Conservation (phyloP, 2,113 vertebrate species). For the Aythya baeri region DNA sequence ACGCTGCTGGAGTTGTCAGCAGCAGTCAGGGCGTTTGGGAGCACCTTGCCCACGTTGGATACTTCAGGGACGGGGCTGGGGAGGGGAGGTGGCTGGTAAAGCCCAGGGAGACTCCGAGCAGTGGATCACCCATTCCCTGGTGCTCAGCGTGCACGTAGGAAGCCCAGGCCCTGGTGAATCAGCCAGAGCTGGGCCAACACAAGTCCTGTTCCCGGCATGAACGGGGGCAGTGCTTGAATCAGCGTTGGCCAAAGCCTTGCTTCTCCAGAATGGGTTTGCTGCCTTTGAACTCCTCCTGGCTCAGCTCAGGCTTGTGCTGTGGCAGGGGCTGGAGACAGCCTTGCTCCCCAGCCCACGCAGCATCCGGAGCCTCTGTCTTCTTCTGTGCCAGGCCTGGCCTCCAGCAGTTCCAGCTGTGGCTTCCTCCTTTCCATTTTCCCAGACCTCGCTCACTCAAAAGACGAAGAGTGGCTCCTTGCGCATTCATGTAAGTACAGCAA, state of each 20-base stretch:
- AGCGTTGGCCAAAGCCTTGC: fast-evolving
- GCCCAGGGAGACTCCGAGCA: neutral
- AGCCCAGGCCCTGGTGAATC: fast-evolving
- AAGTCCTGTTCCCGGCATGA: neutral
- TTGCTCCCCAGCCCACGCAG: neutral
- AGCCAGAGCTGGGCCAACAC: fast-evolving
- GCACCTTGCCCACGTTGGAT: neutral
- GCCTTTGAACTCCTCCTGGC: slow-evolving; percentile 23
- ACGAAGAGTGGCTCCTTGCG: neutral
- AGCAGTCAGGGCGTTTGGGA: neutral
- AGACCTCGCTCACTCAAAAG: neutral
- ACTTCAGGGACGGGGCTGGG: neutral
- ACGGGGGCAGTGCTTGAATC: neutral
- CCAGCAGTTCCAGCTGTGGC: neutral
- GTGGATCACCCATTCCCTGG: neutral
- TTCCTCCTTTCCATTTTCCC: slow-evolving; percentile 32
- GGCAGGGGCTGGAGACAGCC: slow-evolving; percentile 17
- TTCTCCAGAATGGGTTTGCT: neutral
- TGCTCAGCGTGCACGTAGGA: neutral
- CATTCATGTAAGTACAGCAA: neutral
- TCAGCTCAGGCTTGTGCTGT: neutral
- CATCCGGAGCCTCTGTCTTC: neutral
- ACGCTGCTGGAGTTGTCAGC: neutral
- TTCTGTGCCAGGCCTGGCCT: neutral
- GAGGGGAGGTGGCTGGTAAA: neutral